A percentile compares a stretch with the other conserved stretches of the same genome.
These are phyloP conservation scores for Hemibagrus wyckioides DNA, from an alignment of 2,113 vertebrate genomes.

Conservation along the genomic window DNA sequence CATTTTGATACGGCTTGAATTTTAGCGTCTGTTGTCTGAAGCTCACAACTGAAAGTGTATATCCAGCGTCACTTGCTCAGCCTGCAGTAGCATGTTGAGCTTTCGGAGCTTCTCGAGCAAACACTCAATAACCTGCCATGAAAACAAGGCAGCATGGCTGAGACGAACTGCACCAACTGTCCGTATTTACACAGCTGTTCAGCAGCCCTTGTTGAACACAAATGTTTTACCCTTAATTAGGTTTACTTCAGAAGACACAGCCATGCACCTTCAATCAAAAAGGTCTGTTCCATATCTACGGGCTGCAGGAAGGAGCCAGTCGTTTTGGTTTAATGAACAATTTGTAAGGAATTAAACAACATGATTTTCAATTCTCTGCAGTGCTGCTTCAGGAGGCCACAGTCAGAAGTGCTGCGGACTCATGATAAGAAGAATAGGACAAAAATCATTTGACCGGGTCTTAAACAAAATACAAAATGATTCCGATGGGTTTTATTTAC, in stretches of 20 bases:
- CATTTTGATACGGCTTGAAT: constrained; percentile 17
- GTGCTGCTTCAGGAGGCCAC: constrained; percentile 25
- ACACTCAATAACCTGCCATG: constrained; percentile 20
- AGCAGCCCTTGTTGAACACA: constrained; percentile 41
- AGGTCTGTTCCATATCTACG: constrained; percentile 24
- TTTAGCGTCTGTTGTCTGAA: constrained; percentile 28
- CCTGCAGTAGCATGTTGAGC: constrained; percentile 40
- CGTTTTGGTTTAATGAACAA: constrained; percentile 25
- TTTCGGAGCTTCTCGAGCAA: constrained; percentile 38
- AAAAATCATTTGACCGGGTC: background rate
- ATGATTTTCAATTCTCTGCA: constrained; percentile 17
- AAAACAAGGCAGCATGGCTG: constrained; percentile 29
- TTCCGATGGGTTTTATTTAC: background rate
- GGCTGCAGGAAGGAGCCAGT: constrained; percentile 9
- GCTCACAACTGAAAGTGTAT: constrained; percentile 28
- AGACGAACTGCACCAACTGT: constrained; percentile 51
- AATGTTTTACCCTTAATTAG: constrained; percentile 51
- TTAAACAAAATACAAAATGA: constrained; percentile 23
- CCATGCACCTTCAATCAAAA: constrained; percentile 20
- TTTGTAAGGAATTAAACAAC: constrained; percentile 33
- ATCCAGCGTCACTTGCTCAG: constrained; percentile 26
- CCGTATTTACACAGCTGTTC: constrained; percentile 57
- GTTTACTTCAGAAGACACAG: constrained; percentile 42
- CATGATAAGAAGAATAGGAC: background rate
- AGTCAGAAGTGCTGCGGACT: constrained; percentile 2